Evolutionary conservation across 2,888 invertebrate species (phyloP).

Genomic region (Neoascia interrupta): DNA sequence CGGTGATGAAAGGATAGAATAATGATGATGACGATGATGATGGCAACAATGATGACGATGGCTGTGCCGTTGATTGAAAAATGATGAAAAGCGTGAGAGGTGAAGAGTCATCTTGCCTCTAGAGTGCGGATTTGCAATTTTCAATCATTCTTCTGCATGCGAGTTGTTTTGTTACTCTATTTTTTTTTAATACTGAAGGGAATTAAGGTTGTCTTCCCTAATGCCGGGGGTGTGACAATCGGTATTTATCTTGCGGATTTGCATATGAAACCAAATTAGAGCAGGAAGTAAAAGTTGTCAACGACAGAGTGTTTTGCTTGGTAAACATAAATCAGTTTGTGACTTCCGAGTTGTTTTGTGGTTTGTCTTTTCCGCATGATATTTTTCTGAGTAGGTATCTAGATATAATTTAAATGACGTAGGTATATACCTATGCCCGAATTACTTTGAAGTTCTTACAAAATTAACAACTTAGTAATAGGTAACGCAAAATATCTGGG

Average conservation of each 20-base stretch:
- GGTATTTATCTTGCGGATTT: constrained; percentile 15
- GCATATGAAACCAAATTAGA: constrained; percentile 35
- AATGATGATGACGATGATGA: constrained; percentile 62
- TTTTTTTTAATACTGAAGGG: not conserved
- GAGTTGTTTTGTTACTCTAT: constrained; percentile 15
- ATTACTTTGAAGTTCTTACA: no score
- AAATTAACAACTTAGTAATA: no score
- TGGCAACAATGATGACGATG: constrained; percentile 33
- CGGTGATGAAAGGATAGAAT: constrained; percentile 66
- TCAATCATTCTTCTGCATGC: constrained; percentile 38
- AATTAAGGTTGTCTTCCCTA: no score
- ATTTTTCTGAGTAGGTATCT: no score
- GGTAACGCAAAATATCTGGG: no score
- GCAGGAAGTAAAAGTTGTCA: constrained; percentile 8
- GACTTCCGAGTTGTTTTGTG: no score
- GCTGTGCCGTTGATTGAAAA: constrained; percentile 62
- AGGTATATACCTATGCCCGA: no score
- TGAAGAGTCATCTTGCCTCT: constrained; percentile 58
- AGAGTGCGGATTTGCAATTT: constrained; percentile 55
- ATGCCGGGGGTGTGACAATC: constrained; percentile 32
- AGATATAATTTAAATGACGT: no score
- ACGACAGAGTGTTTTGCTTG: no score
- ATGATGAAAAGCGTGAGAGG: constrained; percentile 67
- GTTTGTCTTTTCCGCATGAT: no score
- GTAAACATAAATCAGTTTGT: no score